A percentile compares a stretch with the other conserved stretches of the same genome.
phyloP scores from a whole-genome alignment of 1,140 invertebrate genomes.

The Calephelis virginiensis region DNA sequence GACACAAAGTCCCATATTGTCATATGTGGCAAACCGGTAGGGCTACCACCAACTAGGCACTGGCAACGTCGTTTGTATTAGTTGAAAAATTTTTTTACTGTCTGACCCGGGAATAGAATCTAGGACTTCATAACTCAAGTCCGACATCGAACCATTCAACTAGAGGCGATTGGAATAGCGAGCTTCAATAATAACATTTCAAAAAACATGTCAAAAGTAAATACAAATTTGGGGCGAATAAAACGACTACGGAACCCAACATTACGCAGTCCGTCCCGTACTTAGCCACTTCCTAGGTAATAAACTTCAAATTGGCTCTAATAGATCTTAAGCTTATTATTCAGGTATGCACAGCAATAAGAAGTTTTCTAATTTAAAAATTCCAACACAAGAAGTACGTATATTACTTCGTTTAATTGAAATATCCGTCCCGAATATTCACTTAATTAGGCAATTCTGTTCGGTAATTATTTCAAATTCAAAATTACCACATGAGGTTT shows the following conservation, averaged over 20 bases:
- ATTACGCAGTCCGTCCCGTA: background rate
- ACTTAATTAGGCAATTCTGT: background rate
- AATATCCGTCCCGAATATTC: conserved; percentile 3
- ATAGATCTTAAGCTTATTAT: conserved; percentile 3
- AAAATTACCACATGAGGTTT: conserved; percentile 1
- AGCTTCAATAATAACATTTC: too few relatives aligned
- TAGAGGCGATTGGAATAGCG: too few relatives aligned
- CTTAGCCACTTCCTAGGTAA: background rate
- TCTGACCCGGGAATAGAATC: too few relatives aligned
- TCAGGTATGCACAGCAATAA: conserved; percentile 8
- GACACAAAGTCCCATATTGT: too few relatives aligned
- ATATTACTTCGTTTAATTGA: conserved; percentile 3
- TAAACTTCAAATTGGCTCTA: background rate
- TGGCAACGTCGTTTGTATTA: too few relatives aligned
- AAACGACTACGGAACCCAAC: background rate
- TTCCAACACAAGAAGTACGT: background rate
- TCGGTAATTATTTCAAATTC: background rate
- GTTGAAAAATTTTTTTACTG: too few relatives aligned
- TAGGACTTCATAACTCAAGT: too few relatives aligned
- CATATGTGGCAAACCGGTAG: too few relatives aligned
- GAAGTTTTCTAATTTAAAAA: conserved; percentile 9
- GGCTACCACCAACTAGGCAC: too few relatives aligned
- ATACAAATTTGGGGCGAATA: background rate
- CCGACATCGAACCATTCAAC: too few relatives aligned
- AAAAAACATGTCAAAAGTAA: background rate